Conservation (phyloP, 30 jellyfish, hydroid and myxozoan genomes). For the Pseudorhiza aurosa region DNA sequence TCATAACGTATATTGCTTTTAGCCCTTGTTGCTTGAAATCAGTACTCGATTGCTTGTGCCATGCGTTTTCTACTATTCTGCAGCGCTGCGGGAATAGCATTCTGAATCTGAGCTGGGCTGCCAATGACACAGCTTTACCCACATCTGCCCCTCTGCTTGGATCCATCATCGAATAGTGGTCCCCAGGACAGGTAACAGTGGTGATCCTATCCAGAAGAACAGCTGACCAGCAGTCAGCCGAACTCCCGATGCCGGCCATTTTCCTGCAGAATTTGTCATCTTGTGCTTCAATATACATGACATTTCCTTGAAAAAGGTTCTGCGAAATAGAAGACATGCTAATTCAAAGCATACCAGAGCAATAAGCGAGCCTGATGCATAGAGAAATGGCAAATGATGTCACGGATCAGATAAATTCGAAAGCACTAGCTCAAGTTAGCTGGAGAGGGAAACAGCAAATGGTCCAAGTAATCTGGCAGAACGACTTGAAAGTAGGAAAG, state of each 20-base stretch:
- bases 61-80: constrained; percentile 6
- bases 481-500: no score
- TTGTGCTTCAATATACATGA: constrained; percentile 58
- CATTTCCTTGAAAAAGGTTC: constrained; percentile 47
- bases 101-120: constrained; percentile 50
- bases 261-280: constrained; percentile 57
- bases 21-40: constrained; percentile 17
- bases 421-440: no score
- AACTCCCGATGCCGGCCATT: constrained; percentile 49
- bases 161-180: constrained; percentile 71
- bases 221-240: constrained; percentile 61
- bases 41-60: constrained; percentile 31
- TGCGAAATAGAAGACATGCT: background rate
- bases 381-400: no score
- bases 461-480: no score
- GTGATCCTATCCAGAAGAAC: constrained; percentile 20
- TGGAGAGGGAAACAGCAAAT: no score
- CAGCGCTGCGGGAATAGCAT: constrained; percentile 6
- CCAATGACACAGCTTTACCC: constrained; percentile 41
- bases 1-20: constrained; percentile 8
- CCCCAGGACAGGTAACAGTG: constrained; percentile 46
- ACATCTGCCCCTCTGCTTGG: constrained; percentile 64
- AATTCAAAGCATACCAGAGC: no score
- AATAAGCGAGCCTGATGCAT: no score
- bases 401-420: no score